phyloP scores from a whole-genome alignment of 1,140 invertebrate genomes.

The Hestina assimilis region DNA sequence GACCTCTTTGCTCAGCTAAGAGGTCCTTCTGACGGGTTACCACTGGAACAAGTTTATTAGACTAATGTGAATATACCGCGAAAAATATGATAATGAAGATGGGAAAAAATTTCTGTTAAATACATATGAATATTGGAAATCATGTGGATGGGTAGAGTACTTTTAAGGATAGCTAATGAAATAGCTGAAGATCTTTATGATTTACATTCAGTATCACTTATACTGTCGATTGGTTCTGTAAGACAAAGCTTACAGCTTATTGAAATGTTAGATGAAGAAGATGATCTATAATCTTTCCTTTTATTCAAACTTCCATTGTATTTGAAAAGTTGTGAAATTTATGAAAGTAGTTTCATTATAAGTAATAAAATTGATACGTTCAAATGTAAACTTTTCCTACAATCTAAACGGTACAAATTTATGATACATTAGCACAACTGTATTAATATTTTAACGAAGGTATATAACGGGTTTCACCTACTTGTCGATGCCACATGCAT shows the following conservation, averaged over 20 bases:
- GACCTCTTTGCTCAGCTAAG: constrained; percentile 48
- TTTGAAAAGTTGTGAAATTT: background rate
- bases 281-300: constrained; percentile 18
- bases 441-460: constrained; percentile 9
- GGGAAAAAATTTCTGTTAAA: background rate
- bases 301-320: background rate
- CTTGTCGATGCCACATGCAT: constrained; percentile 39
- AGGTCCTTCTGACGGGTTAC: constrained; percentile 11
- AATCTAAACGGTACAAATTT: constrained; percentile 13
- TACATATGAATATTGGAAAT: background rate
- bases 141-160: constrained; percentile 68
- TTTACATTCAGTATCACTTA: constrained; percentile 55
- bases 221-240: constrained; percentile 59
- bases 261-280: constrained; percentile 62
- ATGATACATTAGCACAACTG: constrained; percentile 1
- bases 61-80: background rate
- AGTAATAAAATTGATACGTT: background rate
- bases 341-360: background rate
- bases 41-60: background rate
- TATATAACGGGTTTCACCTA: constrained; percentile 21
- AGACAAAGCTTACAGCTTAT: constrained; percentile 54
- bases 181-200: constrained; percentile 61
- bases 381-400: background rate
- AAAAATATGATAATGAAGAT: background rate
- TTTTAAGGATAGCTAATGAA: constrained; percentile 57